Evolutionary conservation across 2,797 vertebrate genomes (phyloP).

Genomic region (Acomys russatus): DNA sequence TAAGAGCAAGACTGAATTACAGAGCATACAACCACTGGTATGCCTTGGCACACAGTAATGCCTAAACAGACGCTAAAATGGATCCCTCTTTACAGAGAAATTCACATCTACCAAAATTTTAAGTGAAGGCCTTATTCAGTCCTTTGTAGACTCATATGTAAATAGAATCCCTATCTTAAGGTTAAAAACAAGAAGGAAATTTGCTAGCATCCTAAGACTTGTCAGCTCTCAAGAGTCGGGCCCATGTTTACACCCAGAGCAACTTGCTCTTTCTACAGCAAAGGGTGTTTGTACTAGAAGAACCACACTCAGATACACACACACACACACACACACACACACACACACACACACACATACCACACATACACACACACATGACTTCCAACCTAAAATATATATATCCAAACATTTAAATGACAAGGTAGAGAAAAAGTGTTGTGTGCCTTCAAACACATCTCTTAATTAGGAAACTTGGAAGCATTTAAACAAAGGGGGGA

Average conservation of each 20-base stretch:
- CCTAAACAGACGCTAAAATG: neutral
- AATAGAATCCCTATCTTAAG: neutral
- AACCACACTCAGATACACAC: neutral
- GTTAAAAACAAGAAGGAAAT: neutral
- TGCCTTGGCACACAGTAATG: neutral
- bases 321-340: neutral
- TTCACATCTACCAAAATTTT: neutral
- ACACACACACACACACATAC: neutral
- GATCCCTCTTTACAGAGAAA: neutral
- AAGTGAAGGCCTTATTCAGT: neutral
- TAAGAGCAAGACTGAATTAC: neutral
- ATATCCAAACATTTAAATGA: slow-evolving; percentile 34
- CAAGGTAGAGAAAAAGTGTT: slow-evolving; percentile 10
- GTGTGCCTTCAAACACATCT: neutral
- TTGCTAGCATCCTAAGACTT: neutral
- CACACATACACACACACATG: neutral
- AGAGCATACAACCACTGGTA: neutral
- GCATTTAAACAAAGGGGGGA: neutral
- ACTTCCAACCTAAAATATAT: neutral
- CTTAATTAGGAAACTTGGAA: slow-evolving; percentile 12
- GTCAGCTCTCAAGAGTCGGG: neutral
- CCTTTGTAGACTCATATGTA: neutral
- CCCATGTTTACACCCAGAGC: neutral
- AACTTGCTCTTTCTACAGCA: neutral
- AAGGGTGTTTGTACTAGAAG: neutral